Base-by-base conservation (phyloP, 2,888 invertebrate genomes). In the Zonitis immaculata region DNA sequence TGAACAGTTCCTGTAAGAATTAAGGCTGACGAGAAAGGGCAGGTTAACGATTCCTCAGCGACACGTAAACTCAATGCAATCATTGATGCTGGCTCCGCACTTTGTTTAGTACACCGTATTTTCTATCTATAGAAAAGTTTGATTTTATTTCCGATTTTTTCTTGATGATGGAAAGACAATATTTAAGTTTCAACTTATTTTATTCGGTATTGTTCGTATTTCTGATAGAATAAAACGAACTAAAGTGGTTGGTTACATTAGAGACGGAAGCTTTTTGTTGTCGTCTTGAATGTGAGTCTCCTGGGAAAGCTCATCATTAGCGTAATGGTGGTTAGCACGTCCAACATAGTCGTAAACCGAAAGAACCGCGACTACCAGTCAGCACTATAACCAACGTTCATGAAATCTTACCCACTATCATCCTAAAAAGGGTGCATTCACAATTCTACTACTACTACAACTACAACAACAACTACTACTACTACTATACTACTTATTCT, bases 291-390 rank as follows among this genome's bases (percentile, higher is more conserved):
- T 52, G 59, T 54, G 57, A 55, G 61, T 71, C 74, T 67, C 71
- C 32, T 43, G 71, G 67, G 73, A 66, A 58, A 46, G 49, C 52
- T 56, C 52, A 50, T 56, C 56, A 56, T 56, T 61, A 57, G 49
- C 52, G 59, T 48, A 49, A 56, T 54, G 53, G 51, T 69, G 66
- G 71, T 69, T 70, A 65, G 66, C 74, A 75, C 74, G 74, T 73
- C 70, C 64, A 57, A 61, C 60, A 39, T 39, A 67, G 62, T 66
- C 63, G 70, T 73, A 72, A 72, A 70, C 65, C 63, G 67, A 67
- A 63, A 66, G 67, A 71, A 70, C 69, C 71, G 72, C 70, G 71
- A 72, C 69, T 65, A 69, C 72, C 69, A 72, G 73, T 74, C 73
- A 74, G 74, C 73, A 73, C 68, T 72, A n/a, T n/a, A n/a, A n/a